Evolutionary conservation across 1,140 invertebrate species (phyloP), one percentile per base, ranked within the genome.

Genomic region (Conopomorpha cramerella): DNA sequence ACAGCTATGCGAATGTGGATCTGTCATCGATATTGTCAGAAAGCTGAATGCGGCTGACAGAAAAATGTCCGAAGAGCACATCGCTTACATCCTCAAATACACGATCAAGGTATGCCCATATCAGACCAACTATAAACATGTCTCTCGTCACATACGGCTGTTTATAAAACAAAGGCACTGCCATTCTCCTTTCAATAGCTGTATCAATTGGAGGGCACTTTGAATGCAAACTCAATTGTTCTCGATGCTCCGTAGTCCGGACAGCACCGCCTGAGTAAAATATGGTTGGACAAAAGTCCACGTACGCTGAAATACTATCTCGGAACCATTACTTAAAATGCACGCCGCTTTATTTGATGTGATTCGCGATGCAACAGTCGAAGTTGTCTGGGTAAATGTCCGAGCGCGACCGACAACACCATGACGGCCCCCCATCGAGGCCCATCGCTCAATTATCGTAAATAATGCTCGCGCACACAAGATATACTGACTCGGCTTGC

Each of bases 1-100:
- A 34, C 63, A 95, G 92, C 76, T 89, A 34, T 93, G 89, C 77
- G 83, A 93, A 51, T 88, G 86, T 27, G 91, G 92, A 23, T 83
- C 90, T 10, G 85, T 90, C 12, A 86, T 88, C 34, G 88, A 93
- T 57, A 78, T 95, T 51, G 86, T 90, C 8, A 83, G 84, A 46
- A 84, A 83, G 40, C 66, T 94, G 29, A 57, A 85, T 8, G 77
- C 80, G 15, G 68, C 81, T 37, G 85, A 88, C 55, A 85, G 86
- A 59, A 83, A 86, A 68, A 84, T 94, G 82, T 82, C 82, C 19
- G 92, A 95, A 64, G 86, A 90, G 55, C 87, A 95, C 52, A 93
- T 95, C 41, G 90, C 87, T 32, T 92, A 88, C 64, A 89, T 95
- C 47, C 79, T 95, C 31, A 88, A 86, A 55, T 91, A 95, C 83